Conservation (phyloP, 2,797 vertebrate genomes). For the Rhinoraja longicauda region DNA sequence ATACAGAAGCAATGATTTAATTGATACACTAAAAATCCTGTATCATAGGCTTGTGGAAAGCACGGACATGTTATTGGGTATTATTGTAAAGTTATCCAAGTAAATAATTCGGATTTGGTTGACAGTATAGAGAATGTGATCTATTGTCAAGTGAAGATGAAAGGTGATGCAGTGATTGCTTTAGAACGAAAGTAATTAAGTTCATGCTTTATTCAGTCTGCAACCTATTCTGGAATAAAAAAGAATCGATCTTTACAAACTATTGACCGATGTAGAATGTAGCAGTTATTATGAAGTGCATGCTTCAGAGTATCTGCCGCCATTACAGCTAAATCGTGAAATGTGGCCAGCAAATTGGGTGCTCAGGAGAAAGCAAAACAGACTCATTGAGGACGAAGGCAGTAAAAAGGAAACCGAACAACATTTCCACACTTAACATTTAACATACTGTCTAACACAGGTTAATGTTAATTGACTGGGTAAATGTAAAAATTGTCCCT, state of each 20-base stretch:
- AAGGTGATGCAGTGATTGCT: neutral
- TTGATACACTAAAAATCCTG: neutral
- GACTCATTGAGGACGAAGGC: neutral
- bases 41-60: neutral
- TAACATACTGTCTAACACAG: too few relatives aligned
- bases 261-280: neutral
- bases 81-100: neutral
- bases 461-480: too few relatives aligned
- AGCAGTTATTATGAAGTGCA: neutral
- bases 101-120: neutral
- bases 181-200: neutral
- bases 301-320: neutral
- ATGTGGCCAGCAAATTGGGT: neutral
- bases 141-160: neutral
- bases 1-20: neutral
- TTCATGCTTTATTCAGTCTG: neutral
- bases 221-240: neutral
- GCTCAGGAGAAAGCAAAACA: neutral
- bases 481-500: too few relatives aligned
- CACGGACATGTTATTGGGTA: neutral
- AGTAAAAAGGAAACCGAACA: neutral
- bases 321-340: neutral
- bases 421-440: neutral
- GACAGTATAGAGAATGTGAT: neutral
- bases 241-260: slow-evolving; percentile 5